Evolutionary conservation across 92 coral and sea anemone genomes (phyloP).

Genomic region (Palythoa grandis): DNA sequence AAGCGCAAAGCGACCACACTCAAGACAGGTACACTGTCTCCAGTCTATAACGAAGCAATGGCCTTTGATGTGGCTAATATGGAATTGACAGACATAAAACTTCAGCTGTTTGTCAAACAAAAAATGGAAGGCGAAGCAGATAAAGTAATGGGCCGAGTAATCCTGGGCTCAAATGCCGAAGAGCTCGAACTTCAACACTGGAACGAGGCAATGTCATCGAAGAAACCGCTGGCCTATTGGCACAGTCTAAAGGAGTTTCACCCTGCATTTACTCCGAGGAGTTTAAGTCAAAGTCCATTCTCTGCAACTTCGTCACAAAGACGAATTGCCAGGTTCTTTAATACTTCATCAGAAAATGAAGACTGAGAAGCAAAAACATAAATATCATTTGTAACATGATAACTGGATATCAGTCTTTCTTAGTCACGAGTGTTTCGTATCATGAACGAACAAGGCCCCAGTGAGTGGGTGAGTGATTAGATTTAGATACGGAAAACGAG

Average conservation of each 20-base stretch:
- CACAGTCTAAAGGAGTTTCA: constrained; percentile 83
- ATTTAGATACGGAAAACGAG: too few species aligned
- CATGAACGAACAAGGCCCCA: too few species aligned
- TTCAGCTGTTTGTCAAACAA: constrained; percentile 94
- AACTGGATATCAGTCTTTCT: too few species aligned
- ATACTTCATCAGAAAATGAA: constrained; percentile 73
- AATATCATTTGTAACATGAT: neutral
- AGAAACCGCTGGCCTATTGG: constrained; percentile 97
- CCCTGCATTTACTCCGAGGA: constrained; percentile 56
- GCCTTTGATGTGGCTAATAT: constrained; percentile 92
- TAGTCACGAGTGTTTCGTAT: too few species aligned
- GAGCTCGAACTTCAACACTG: constrained; percentile 87
- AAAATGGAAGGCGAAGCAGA: constrained; percentile 90
- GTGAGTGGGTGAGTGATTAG: too few species aligned
- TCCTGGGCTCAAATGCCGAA: constrained; percentile 84
- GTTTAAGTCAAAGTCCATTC: constrained; percentile 21
- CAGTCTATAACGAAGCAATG: constrained; percentile 98
- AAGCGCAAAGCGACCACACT: constrained; percentile 91
- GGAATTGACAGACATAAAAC: constrained; percentile 79
- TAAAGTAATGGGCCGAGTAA: constrained; percentile 91
- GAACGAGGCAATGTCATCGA: constrained; percentile 95
- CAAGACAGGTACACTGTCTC: constrained; percentile 82
- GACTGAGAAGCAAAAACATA: constrained; percentile 11
- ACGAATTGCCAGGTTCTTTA: constrained; percentile 63
- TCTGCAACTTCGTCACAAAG: constrained; percentile 47